These are phyloP conservation scores for Meleagris gallopavo DNA, from an alignment of 2,113 vertebrate genomes.

Conservation along the genomic window DNA sequence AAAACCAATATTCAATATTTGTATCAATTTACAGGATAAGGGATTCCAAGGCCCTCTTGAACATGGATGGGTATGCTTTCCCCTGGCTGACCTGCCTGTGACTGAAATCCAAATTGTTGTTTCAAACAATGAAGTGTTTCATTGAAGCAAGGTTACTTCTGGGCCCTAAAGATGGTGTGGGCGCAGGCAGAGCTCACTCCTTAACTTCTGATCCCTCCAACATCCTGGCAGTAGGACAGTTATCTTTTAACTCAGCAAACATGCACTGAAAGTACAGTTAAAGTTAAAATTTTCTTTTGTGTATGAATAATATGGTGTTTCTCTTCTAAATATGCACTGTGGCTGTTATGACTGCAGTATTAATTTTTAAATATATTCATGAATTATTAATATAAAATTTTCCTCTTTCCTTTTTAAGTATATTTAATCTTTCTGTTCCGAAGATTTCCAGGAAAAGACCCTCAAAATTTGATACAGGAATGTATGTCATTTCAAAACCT, in stretches of 20 bases:
- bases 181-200: neutral
- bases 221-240: neutral
- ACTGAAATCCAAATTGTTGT: rapidly evolving
- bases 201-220: neutral
- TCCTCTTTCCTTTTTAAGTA: neutral
- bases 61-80: neutral
- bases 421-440: neutral
- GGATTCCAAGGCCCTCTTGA: neutral
- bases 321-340: neutral
- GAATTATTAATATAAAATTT: conserved; percentile 37
- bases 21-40: neutral
- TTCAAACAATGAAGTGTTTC: neutral
- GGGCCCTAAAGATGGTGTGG: neutral
- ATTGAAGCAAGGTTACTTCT: neutral
- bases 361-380: conserved; percentile 34
- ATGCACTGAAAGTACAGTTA: neutral
- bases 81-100: neutral
- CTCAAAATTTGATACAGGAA: neutral
- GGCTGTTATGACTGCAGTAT: neutral
- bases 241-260: conserved; percentile 25
- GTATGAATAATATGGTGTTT: neutral
- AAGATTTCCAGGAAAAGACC: neutral
- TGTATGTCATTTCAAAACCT: neutral
- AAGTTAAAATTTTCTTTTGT: neutral
- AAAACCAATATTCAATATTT: neutral